Base-by-base conservation (phyloP, 2,113 vertebrate genomes). In the Elephantulus edwardii region DNA sequence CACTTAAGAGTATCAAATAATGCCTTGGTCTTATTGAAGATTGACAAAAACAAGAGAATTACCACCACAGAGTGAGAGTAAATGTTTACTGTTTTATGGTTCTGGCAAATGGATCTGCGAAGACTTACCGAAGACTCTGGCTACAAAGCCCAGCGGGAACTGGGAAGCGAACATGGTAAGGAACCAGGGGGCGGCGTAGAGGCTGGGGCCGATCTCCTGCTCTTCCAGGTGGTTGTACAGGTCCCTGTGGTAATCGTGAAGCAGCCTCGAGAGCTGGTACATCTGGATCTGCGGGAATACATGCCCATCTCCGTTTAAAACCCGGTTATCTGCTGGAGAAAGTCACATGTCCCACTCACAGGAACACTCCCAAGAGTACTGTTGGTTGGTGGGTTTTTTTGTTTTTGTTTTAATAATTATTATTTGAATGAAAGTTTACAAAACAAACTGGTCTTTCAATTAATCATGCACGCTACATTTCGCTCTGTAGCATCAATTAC, bases 111-210 rank as follows among this genome's bases (percentile, higher is more conserved):
- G 46, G 35, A 68, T 60, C 52, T n/a, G 72, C 4, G 35, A 72
- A 88, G 26, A 94, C 93, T 98, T 97, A 98, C 98, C 98, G 3
- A 98, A 98, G 70, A 98, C 98, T 96, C 98, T 97, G 94, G 98
- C 98, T 26, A 98, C 98, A 74, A 98, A 98, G 70, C 98, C 98
- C 0, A 98, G 96, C 0, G 98, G 98, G 95, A 98, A 98, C 83
- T 98, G 98, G 0, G 98, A 98, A 28, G 98, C 98, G 81, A 98
- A 98, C 94, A 98, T 96, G 0, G 98, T 98, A 83, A 98, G 98
- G 76, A 98, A 98, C 98, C 98, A 98, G 26, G 98, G 98, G 13
- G 98, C 98, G 10, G 98, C 98, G 19, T 98, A 98, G 22, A 98
- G 98, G 78, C 98, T 98, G 88, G 98, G 98, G 7, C 98, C 97